A percentile compares a stretch with the other conserved stretches of the same genome.
Evolutionary conservation across 2,113 vertebrate species (phyloP).

Genomic region (Orthonyx spaldingii): DNA sequence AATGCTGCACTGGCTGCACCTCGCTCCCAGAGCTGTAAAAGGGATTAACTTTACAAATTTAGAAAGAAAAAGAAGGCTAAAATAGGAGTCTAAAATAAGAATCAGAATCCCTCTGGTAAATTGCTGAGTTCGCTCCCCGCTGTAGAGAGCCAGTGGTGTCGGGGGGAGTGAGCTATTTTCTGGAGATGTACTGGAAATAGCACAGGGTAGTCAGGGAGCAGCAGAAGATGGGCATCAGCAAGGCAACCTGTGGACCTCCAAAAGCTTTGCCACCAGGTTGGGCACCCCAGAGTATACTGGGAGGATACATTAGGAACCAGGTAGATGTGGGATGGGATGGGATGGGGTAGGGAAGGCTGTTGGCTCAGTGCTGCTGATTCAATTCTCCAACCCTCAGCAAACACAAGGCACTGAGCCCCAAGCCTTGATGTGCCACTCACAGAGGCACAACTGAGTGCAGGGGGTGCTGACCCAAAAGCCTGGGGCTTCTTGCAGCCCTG

Average conservation of each 20-base stretch:
- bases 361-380: neutral
- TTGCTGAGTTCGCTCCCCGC: neutral
- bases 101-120: conserved; percentile 57
- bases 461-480: neutral
- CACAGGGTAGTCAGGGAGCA: neutral
- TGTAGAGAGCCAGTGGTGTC: neutral
- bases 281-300: neutral
- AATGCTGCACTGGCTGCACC: neutral
- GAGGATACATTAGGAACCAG: neutral
- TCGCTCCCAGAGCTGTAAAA: neutral
- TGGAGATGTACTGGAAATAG: conserved; percentile 37
- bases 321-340: rapidly evolving
- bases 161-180: conserved; percentile 12
- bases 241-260: neutral
- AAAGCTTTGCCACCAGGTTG: neutral
- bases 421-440: neutral
- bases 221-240: neutral
- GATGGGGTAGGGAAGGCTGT: neutral
- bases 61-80: conserved; percentile 21
- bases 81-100: conserved; percentile 53
- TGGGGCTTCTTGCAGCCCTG: neutral
- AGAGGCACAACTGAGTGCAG: neutral
- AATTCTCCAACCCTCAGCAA: neutral
- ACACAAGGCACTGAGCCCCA: neutral
- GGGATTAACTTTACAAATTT: conserved; percentile 29